phyloP scores from a whole-genome alignment of 2,113 vertebrate genomes.

The Rynchops niger region DNA sequence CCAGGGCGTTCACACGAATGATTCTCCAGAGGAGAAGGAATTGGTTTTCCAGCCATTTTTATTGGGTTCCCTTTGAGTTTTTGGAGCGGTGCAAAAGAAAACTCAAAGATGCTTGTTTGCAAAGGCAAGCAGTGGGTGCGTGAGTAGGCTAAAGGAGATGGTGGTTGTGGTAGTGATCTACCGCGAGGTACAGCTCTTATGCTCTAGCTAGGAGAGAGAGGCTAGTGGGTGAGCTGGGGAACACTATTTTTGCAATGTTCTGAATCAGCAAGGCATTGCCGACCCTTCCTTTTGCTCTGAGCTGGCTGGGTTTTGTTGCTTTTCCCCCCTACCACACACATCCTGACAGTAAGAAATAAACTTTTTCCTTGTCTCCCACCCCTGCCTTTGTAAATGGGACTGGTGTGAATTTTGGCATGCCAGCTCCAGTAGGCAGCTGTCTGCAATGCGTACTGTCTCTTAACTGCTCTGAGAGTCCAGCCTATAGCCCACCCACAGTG shows the following conservation, averaged over 20 bases:
- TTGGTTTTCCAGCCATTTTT: neutral
- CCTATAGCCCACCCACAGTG: slow-evolving; percentile 56
- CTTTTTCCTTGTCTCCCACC: neutral
- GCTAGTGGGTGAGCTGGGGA: neutral
- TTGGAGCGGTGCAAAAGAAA: neutral
- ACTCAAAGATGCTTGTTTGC: neutral
- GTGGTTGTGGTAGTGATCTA: neutral
- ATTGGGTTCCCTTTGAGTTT: neutral
- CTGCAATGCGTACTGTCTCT: neutral
- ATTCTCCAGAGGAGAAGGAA: neutral
- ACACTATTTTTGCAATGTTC: neutral
- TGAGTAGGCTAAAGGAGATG: neutral
- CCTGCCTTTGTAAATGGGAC: neutral
- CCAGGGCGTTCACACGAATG: neutral
- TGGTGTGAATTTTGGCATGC: neutral
- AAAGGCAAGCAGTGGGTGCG: neutral
- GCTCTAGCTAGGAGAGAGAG: neutral
- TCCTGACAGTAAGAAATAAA: neutral
- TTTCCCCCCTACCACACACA: neutral
- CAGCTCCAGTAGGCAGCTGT: neutral
- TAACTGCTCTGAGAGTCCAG: neutral
- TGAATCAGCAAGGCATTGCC: neutral
- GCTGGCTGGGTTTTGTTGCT: neutral
- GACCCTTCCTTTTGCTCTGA: neutral
- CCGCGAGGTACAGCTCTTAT: rapidly evolving